phyloP scores from a whole-genome alignment of 2,888 invertebrate species.

The Epinotia bilunana region DNA sequence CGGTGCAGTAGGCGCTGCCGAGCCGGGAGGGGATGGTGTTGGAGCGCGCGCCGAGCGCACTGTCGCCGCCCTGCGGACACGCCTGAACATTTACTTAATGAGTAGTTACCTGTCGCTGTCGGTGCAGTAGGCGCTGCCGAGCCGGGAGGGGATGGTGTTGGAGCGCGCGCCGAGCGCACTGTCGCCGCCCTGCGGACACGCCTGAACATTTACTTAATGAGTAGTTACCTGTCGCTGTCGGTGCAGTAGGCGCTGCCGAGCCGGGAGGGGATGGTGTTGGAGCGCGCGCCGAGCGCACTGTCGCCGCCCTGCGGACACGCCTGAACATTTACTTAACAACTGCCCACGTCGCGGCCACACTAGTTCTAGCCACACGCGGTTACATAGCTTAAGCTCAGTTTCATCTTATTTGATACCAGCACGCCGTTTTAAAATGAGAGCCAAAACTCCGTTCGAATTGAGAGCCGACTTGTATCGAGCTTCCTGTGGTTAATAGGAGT shows the following conservation, averaged over 20 bases:
- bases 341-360: background rate
- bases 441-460: too few relatives aligned
- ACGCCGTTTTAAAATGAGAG: too few relatives aligned
- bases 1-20: conserved; percentile 73
- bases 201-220: conserved; percentile 1
- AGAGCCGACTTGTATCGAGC: too few relatives aligned
- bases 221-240: conserved; percentile 73
- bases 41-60: conserved; percentile 62
- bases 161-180: conserved; percentile 63
- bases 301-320: conserved; percentile 63
- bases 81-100: conserved; percentile 3
- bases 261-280: conserved; percentile 69
- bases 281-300: conserved; percentile 60
- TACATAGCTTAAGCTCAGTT: too few relatives aligned
- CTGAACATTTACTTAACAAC: conserved; percentile 22
- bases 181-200: conserved; percentile 63
- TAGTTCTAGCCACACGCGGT: too few relatives aligned
- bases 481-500: too few relatives aligned
- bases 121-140: conserved; percentile 72
- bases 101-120: conserved; percentile 72
- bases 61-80: conserved; percentile 65
- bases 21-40: conserved; percentile 68
- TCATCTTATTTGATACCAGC: too few relatives aligned
- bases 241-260: conserved; percentile 72
- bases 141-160: conserved; percentile 67